phyloP scores from a whole-genome alignment of 2,113 vertebrate genomes.

The Syngnathus scovelli region DNA sequence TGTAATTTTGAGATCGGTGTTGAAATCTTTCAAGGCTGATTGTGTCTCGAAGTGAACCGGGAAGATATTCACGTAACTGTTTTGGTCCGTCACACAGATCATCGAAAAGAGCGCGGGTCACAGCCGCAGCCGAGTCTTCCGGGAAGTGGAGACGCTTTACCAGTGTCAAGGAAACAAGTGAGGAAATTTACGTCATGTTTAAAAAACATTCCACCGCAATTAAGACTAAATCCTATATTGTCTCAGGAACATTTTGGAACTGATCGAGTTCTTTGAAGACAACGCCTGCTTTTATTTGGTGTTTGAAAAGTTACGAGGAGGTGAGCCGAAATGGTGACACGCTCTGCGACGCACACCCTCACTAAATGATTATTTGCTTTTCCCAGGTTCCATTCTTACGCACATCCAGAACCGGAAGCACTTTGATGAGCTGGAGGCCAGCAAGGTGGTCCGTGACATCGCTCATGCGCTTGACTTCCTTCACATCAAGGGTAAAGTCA shows the following conservation, averaged over 20 bases:
- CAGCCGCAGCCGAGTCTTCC: constrained; percentile 88
- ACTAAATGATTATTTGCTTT: background rate
- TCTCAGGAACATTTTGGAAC: constrained; percentile 90
- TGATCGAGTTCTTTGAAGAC: constrained; percentile 97
- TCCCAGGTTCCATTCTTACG: constrained; percentile 86
- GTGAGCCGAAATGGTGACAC: constrained; percentile 61
- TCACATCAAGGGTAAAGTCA: constrained; percentile 85
- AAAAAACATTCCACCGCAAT: background rate
- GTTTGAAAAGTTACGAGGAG: constrained; percentile 94
- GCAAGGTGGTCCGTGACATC: constrained; percentile 88
- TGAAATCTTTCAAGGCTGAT: too few relatives aligned
- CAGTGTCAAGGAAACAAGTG: constrained; percentile 97
- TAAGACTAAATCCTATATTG: constrained; percentile 1
- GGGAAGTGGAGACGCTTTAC: constrained; percentile 94
- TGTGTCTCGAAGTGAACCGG: too few relatives aligned
- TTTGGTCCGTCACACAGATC: constrained; percentile 67
- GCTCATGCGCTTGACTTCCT: constrained; percentile 88
- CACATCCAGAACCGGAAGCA: constrained; percentile 91
- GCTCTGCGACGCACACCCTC: background rate
- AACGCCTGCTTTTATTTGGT: constrained; percentile 89
- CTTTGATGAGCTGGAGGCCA: constrained; percentile 93
- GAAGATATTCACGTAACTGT: background rate
- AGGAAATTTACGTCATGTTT: constrained; percentile 31
- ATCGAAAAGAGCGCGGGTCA: constrained; percentile 90
- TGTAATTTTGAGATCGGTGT: background rate